Conservation (phyloP, 1,140 invertebrate species). For the Trichogramma pretiosum region DNA sequence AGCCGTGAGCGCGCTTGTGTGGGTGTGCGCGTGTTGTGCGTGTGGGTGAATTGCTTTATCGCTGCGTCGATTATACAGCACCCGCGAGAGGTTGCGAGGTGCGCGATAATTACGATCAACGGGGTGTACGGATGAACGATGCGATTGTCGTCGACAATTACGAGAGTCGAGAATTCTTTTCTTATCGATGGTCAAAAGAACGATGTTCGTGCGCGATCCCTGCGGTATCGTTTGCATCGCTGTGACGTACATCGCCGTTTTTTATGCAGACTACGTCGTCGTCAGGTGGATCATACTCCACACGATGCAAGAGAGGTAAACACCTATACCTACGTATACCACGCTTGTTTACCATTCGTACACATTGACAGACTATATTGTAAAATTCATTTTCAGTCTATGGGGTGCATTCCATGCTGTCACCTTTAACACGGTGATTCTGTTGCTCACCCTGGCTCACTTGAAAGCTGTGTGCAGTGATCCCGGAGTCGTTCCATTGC, state of each 20-base stretch:
- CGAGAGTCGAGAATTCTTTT: too few species aligned
- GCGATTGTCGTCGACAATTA: too few species aligned
- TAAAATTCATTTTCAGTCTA: constrained; percentile 53
- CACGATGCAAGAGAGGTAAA: constrained; percentile 65
- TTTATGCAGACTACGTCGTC: constrained; percentile 88
- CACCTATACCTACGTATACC: not conserved
- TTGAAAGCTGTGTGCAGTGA: constrained; percentile 79
- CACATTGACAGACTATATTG: not conserved
- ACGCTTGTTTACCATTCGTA: not conserved
- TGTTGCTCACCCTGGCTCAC: constrained; percentile 70
- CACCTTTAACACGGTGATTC: constrained; percentile 71
- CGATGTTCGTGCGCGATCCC: constrained; percentile 65
- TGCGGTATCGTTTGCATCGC: constrained; percentile 81
- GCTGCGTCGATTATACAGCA: too few species aligned
- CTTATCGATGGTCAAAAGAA: too few species aligned
- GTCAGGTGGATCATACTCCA: constrained; percentile 77
- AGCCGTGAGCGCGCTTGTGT: too few species aligned
- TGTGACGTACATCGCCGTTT: constrained; percentile 72
- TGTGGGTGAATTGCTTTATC: too few species aligned
- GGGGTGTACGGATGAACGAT: too few species aligned
- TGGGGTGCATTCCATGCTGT: constrained; percentile 79
- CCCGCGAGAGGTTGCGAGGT: too few species aligned
- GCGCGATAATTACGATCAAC: too few species aligned
- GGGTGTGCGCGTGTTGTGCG: too few species aligned
- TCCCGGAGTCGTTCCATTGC: constrained; percentile 79